These are phyloP conservation scores for Stigmatopora argus DNA, from an alignment of 2,113 vertebrate species.

Conservation along the genomic window DNA sequence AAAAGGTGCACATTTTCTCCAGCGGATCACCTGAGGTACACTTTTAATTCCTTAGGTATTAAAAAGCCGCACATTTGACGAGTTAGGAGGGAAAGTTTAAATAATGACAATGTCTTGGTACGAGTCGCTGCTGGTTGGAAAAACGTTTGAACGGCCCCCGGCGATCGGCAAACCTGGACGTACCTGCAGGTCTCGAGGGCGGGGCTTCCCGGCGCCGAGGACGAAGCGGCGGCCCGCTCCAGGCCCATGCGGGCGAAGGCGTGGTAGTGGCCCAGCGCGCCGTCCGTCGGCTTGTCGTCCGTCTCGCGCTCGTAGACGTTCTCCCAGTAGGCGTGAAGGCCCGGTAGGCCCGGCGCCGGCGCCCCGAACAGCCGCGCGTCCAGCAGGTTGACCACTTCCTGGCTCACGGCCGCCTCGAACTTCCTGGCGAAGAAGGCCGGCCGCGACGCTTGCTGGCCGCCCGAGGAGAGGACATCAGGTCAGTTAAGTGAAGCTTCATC, in stretches of 20 bases:
- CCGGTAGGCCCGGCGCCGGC: conserved; percentile 67
- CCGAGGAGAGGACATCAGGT: not conserved
- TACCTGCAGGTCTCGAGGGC: conserved; percentile 87
- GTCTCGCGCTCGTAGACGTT: conserved; percentile 80
- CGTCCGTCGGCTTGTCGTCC: conserved; percentile 76
- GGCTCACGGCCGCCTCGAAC: conserved; percentile 93
- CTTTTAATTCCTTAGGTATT: too few relatives aligned
- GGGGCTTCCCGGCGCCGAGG: conserved; percentile 68
- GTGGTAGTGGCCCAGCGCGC: conserved; percentile 82
- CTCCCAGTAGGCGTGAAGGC: conserved; percentile 92
- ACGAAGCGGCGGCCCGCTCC: conserved; percentile 59
- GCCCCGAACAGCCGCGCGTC: conserved; percentile 84
- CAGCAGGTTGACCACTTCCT: conserved; percentile 90
- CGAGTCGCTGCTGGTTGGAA: too few relatives aligned
- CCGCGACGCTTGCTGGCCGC: conserved; percentile 81
- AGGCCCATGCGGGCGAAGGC: conserved; percentile 85
- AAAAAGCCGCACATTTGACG: too few relatives aligned
- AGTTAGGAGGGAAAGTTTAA: too few relatives aligned
- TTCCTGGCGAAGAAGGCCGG: conserved; percentile 97
- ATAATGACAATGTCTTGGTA: too few relatives aligned
- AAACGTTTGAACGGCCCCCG: too few relatives aligned
- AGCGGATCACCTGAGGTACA: too few relatives aligned
- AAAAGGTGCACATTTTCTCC: too few relatives aligned
- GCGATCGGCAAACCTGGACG: too few relatives aligned
- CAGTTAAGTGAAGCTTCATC: not conserved